These are phyloP conservation scores for Aegotheles bennettii DNA, from an alignment of 2,113 vertebrate genomes.

Conservation along the genomic window DNA sequence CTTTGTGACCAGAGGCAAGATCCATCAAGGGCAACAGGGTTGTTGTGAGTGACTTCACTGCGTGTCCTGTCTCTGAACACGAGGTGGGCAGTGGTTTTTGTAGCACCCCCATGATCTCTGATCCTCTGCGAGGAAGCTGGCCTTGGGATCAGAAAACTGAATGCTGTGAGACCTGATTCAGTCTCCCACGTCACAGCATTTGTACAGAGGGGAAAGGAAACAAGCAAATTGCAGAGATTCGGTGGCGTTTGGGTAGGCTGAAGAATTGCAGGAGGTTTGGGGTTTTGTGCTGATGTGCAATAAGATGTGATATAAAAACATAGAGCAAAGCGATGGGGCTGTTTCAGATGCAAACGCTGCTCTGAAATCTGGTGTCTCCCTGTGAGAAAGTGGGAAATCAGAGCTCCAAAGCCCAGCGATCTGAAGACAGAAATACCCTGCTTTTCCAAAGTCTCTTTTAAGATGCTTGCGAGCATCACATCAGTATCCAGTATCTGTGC, in stretches of 20 bases:
- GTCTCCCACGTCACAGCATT: neutral
- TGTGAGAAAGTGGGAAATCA: neutral
- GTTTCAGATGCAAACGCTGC: neutral
- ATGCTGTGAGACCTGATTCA: rapidly evolving
- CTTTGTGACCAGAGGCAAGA: neutral
- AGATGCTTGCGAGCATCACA: conserved; percentile 7
- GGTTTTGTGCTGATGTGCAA: neutral
- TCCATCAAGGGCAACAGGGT: neutral
- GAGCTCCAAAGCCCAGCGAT: neutral
- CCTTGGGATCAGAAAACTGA: neutral
- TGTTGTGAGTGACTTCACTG: neutral
- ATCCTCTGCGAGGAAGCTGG: neutral
- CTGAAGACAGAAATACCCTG: neutral
- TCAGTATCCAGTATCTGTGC: conserved; percentile 17
- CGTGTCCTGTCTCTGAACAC: rapidly evolving
- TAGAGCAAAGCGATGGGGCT: neutral
- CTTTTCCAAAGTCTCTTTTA: conserved; percentile 24
- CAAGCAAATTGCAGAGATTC: neutral
- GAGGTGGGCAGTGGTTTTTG: neutral
- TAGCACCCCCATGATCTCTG: neutral
- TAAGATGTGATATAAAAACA: neutral
- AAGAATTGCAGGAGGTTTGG: neutral
- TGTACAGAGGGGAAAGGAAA: neutral
- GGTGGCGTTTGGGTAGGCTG: neutral
- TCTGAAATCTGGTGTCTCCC: neutral